Percentiles rank a stretch among this genome's conserved stretches.
phyloP scores from a whole-genome alignment of 2,888 invertebrate genomes.

The Melangyna quadrimaculata region DNA sequence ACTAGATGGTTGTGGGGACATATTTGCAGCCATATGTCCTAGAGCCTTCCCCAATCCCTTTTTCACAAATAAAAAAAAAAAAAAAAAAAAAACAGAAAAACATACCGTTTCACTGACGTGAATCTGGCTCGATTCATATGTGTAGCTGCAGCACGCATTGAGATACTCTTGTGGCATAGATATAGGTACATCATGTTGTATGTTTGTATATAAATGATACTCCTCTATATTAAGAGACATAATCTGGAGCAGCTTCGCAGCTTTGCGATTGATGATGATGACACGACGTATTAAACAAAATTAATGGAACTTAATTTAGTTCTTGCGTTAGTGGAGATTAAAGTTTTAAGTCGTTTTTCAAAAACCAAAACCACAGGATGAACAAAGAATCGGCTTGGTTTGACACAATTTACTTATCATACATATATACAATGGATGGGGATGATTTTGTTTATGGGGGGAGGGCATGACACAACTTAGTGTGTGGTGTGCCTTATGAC shows the following conservation, averaged over 20 bases:
- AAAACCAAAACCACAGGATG: conserved; percentile 14
- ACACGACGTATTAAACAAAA: conserved; percentile 68
- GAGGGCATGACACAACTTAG: not conserved
- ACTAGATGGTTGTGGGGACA: conserved; percentile 38
- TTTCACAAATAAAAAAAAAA: not conserved
- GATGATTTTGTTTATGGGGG: not conserved
- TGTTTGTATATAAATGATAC: not conserved
- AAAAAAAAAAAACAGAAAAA: not conserved
- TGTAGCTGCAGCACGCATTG: conserved; percentile 12
- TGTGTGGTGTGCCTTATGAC: not conserved
- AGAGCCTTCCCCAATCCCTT: conserved; percentile 23
- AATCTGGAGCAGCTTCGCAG: conserved; percentile 33
- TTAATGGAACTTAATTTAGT: conserved; percentile 70
- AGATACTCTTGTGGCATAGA: conserved; percentile 10
- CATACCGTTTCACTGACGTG: conserved; percentile 26
- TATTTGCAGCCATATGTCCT: conserved; percentile 25
- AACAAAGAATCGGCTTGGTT: conserved; percentile 50
- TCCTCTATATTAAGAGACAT: not conserved
- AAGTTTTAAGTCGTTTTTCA: conserved; percentile 53
- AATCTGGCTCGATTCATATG: conserved; percentile 4
- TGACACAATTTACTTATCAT: conserved; percentile 48
- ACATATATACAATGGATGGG: not conserved
- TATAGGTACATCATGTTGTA: conserved; percentile 2
- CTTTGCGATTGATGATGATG: conserved; percentile 69
- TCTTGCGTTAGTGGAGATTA: conserved; percentile 66